Evolutionary conservation across 2,888 invertebrate species (phyloP).

Genomic region (Epistrophe grossulariae): DNA sequence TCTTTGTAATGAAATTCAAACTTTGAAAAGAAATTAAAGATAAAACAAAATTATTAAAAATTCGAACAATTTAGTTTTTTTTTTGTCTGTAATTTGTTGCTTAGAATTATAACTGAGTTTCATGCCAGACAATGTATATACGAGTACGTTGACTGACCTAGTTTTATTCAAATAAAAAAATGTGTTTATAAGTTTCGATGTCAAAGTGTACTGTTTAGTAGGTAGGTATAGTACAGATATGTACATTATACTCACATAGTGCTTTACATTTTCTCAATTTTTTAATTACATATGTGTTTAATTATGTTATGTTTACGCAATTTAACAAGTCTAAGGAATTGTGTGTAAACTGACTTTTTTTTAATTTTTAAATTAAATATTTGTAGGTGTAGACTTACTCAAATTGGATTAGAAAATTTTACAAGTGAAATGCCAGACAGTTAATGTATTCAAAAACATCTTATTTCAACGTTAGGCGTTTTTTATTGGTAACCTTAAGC

Average conservation of each 20-base stretch:
- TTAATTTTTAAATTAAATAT: too few relatives aligned
- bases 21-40: not conserved
- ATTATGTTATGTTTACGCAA: not conserved
- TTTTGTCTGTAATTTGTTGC: slow-evolving; percentile 3
- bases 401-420: not conserved
- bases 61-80: not conserved
- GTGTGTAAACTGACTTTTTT: not conserved
- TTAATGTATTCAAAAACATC: too few relatives aligned
- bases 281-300: not conserved
- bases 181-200: not conserved
- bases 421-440: too few relatives aligned
- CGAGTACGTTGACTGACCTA: slow-evolving; percentile 29
- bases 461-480: too few relatives aligned
- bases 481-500: too few relatives aligned
- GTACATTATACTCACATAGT: too few relatives aligned
- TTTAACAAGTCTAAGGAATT: not conserved
- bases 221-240: too few relatives aligned
- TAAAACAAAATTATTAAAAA: slow-evolving; percentile 38
- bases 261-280: not conserved
- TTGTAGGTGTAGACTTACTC: not conserved
- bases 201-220: slow-evolving; percentile 16
- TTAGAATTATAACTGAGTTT: slow-evolving; percentile 28
- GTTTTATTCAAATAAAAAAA: slow-evolving; percentile 15
- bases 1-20: slow-evolving; percentile 31
- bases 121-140: slow-evolving; percentile 4